phyloP scores from a whole-genome alignment of 2,113 vertebrate species.

The Lampris incognitus region DNA sequence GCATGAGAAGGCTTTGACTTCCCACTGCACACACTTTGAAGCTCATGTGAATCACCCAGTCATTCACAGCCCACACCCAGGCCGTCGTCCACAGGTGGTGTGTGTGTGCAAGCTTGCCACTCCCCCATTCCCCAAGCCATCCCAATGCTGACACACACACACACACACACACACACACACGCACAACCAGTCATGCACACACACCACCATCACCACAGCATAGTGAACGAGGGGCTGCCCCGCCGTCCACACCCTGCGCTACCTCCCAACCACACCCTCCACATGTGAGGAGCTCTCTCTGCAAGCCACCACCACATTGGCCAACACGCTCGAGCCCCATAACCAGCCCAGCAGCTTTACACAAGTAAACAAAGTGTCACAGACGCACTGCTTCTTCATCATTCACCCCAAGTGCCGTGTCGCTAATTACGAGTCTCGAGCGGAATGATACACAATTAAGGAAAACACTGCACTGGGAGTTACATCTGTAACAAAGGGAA shows the following conservation, averaged over 20 bases:
- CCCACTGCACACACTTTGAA: slow-evolving; percentile 62
- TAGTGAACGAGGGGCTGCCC: slow-evolving; percentile 53
- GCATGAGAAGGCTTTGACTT: slow-evolving; percentile 60
- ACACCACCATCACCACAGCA: slow-evolving; percentile 57
- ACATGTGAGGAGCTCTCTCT: slow-evolving; percentile 71
- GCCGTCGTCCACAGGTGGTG: slow-evolving; percentile 65
- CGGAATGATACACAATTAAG: slow-evolving; percentile 63
- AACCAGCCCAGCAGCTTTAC: slow-evolving; percentile 58
- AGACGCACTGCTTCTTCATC: slow-evolving; percentile 64
- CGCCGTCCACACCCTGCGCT: slow-evolving; percentile 70
- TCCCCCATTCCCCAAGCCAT: slow-evolving; percentile 27
- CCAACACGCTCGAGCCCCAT: slow-evolving; percentile 64
- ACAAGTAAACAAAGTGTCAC: slow-evolving; percentile 75
- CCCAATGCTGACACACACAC: slow-evolving; percentile 48
- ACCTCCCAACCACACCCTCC: slow-evolving; percentile 76
- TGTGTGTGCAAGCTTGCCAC: slow-evolving; percentile 47
- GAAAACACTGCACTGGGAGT: slow-evolving; percentile 45
- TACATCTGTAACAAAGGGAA: slow-evolving; percentile 62
- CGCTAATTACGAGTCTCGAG: slow-evolving; percentile 75
- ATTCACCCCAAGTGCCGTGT: slow-evolving; percentile 60
- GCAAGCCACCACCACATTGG: slow-evolving; percentile 61
- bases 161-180: slow-evolving; percentile 7
- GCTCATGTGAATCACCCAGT: slow-evolving; percentile 69
- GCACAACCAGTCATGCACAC: neutral
- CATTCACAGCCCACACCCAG: slow-evolving; percentile 76